Conservation (phyloP, 2,113 vertebrate genomes). For the Muscicapa adusta region DNA sequence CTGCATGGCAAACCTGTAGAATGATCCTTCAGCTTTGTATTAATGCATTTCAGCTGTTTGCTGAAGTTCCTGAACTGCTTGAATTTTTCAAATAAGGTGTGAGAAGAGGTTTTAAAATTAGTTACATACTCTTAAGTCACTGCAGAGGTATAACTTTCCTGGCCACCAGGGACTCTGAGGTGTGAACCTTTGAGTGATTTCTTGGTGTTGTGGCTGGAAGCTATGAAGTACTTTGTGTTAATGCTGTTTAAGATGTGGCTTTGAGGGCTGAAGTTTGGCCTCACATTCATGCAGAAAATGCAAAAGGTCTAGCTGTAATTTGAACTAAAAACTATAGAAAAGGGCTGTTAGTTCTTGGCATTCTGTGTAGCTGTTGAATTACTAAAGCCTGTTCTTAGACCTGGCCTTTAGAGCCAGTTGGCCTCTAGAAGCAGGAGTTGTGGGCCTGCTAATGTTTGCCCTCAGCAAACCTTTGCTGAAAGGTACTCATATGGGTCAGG, state of each 20-base stretch:
- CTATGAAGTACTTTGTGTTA: accelerated
- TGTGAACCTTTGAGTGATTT: neutral
- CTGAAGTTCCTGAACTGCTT: neutral
- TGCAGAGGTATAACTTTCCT: neutral
- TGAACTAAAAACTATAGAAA: neutral
- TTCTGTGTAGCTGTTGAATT: neutral
- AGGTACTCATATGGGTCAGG: neutral
- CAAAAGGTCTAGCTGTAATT: neutral
- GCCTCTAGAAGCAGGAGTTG: neutral
- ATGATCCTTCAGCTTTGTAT: neutral
- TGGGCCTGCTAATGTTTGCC: neutral
- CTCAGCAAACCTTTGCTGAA: neutral
- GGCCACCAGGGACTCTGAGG: neutral
- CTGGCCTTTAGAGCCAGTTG: neutral
- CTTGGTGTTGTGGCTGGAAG: neutral
- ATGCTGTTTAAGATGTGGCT: neutral
- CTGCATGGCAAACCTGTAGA: neutral
- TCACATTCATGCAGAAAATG: neutral
- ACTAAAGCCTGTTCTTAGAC: neutral
- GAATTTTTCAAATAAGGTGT: neutral
- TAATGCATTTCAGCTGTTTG: neutral
- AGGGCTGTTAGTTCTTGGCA: neutral
- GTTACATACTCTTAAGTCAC: neutral
- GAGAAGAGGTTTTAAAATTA: neutral
- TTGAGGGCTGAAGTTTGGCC: neutral